Conservation (phyloP, 1,140 invertebrate species). For the Bombus consobrinus region DNA sequence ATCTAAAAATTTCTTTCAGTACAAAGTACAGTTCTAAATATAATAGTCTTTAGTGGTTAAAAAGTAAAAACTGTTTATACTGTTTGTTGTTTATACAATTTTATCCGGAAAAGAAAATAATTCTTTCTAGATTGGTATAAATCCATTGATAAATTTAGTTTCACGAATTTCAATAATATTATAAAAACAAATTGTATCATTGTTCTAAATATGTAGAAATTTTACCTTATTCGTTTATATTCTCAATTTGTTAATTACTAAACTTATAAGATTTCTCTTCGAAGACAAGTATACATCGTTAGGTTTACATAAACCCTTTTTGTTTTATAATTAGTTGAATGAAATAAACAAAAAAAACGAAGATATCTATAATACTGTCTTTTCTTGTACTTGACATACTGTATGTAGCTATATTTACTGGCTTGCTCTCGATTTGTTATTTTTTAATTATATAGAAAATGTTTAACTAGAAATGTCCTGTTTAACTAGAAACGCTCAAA, state of each 20-base stretch:
- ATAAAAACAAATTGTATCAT: not conserved
- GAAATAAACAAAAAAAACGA: not conserved
- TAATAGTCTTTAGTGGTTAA: not conserved
- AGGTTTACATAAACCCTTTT: not conserved
- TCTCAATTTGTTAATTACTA: not conserved
- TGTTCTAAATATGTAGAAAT: not conserved
- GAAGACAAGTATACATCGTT: not conserved
- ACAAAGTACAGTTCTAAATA: not conserved
- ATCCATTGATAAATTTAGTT: not conserved
- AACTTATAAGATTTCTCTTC: not conserved
- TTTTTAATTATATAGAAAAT: not conserved
- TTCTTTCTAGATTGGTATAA: not conserved
- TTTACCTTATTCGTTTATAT: not conserved
- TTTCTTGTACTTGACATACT: not conserved
- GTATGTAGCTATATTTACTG: not conserved
- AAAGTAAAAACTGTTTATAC: not conserved
- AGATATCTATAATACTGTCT: not conserved
- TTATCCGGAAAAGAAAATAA: not conserved
- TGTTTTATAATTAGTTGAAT: not conserved
- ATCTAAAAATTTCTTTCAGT: not conserved
- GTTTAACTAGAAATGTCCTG: too few species aligned
- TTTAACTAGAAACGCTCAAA: too few species aligned
- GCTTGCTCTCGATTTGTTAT: not conserved
- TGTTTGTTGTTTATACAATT: not conserved
- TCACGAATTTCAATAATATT: not conserved